Conservation (phyloP, 2,113 vertebrate species). For the Dasyprocta punctata region DNA sequence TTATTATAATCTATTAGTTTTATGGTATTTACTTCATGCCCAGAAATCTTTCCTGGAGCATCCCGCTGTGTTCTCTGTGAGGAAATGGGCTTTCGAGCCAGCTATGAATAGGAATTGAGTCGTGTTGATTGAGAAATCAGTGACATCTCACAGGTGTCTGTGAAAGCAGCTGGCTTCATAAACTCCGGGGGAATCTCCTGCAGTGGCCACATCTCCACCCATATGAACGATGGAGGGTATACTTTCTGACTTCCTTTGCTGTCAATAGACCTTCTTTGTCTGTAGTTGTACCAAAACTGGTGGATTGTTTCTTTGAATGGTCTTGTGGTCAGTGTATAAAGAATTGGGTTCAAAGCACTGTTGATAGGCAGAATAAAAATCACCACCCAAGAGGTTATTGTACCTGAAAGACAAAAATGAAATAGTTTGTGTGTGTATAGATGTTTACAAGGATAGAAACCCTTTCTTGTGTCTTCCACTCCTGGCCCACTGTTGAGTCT, state of each 20-base stretch:
- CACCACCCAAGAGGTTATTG: conserved; percentile 98
- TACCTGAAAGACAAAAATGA: conserved; percentile 87
- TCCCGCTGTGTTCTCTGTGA: background rate
- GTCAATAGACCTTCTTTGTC: conserved; percentile 88
- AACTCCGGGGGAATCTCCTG: conserved; percentile 87
- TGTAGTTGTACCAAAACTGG: conserved; percentile 95
- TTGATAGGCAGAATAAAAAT: conserved; percentile 99
- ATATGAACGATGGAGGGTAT: conserved; percentile 91
- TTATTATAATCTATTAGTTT: conserved; percentile 16
- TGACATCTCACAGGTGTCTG: conserved; percentile 83
- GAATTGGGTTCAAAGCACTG: conserved; percentile 97
- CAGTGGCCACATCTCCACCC: conserved; percentile 95
- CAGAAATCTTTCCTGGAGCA: conserved; percentile 54
- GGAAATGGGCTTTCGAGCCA: background rate
- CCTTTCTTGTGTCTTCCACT: background rate
- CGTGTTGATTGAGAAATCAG: conserved; percentile 83
- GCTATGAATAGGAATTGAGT: conserved; percentile 82
- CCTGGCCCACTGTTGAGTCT: background rate
- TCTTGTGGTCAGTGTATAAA: conserved; percentile 97
- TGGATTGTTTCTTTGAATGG: conserved; percentile 98
- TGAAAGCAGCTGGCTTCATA: conserved; percentile 83
- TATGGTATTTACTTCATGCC: conserved; percentile 9
- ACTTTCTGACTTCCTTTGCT: conserved; percentile 85
- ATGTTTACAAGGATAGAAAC: background rate
- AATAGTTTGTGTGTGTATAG: conserved; percentile 38